phyloP scores from a whole-genome alignment of 1,140 invertebrate species.

The Diuraphis noxia region DNA sequence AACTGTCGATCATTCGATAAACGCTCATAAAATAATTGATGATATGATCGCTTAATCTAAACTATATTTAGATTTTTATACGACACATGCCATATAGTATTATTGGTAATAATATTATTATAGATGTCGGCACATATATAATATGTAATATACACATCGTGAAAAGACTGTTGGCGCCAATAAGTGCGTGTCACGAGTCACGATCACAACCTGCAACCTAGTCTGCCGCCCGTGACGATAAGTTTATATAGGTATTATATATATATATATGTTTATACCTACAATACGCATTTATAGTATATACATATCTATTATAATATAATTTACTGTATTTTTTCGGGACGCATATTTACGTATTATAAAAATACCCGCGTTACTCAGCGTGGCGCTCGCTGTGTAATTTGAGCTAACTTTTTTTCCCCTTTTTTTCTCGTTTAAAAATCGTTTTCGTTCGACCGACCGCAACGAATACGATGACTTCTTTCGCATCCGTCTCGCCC shows the following conservation, averaged over 20 bases:
- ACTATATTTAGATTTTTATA: neutral
- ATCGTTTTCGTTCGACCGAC: neutral
- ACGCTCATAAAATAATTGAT: neutral
- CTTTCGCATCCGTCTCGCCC: neutral
- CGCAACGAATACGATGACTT: neutral
- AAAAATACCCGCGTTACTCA: slow-evolving; percentile 5
- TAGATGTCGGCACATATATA: neutral
- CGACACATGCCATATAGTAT: neutral
- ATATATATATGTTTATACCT: neutral
- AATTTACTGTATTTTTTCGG: neutral
- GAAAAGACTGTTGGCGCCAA: slow-evolving; percentile 22
- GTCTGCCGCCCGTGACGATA: neutral
- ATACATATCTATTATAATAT: neutral
- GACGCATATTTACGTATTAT: neutral
- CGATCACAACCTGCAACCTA: neutral
- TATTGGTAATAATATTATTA: neutral
- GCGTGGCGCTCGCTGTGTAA: neutral
- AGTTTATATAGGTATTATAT: neutral
- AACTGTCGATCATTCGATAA: neutral
- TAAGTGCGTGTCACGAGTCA: slow-evolving; percentile 4
- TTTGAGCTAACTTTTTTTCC: neutral
- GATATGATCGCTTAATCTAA: neutral
- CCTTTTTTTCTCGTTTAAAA: neutral
- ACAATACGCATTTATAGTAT: slow-evolving; percentile 4
- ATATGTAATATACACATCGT: neutral